phyloP scores from a whole-genome alignment of 2,888 invertebrate genomes.

The Rotaria macrura region DNA sequence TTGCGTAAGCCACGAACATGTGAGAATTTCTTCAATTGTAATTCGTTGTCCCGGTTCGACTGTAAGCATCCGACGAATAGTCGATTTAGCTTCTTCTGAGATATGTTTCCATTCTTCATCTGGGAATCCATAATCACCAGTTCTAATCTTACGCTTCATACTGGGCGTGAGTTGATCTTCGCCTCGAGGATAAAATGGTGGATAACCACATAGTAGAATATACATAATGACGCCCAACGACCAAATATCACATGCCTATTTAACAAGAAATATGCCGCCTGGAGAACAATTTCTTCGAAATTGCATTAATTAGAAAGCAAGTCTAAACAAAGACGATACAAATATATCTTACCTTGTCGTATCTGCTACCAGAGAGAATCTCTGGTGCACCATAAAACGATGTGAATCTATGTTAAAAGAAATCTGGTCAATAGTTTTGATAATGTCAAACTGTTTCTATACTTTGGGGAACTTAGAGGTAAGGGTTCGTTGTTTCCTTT shows the following conservation, averaged over 20 bases:
- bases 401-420: slow-evolving; percentile 4
- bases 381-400: slow-evolving; percentile 57
- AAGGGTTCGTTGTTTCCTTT: not conserved
- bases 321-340: too few relatives aligned
- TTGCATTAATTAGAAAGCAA: too few relatives aligned
- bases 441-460: not conserved
- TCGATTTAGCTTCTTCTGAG: slow-evolving; percentile 25
- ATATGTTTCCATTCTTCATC: slow-evolving; percentile 65
- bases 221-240: slow-evolving; percentile 98
- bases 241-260: slow-evolving; percentile 86
- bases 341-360: slow-evolving; percentile 61
- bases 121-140: slow-evolving; percentile 93
- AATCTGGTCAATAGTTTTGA: too few relatives aligned
- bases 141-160: slow-evolving; percentile 88
- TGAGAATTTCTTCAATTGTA: slow-evolving; percentile 1
- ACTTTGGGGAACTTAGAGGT: not conserved
- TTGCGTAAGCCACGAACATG: not conserved
- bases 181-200: slow-evolving; percentile 95
- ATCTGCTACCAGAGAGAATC: slow-evolving; percentile 89
- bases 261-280: too few relatives aligned
- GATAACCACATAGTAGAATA: slow-evolving; percentile 63
- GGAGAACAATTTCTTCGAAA: too few relatives aligned
- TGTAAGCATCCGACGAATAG: slow-evolving; percentile 27
- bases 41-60: slow-evolving; percentile 22
- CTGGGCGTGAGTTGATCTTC: slow-evolving; percentile 94